phyloP scores from a whole-genome alignment of 2,113 vertebrate genomes.

The Poecile atricapillus region DNA sequence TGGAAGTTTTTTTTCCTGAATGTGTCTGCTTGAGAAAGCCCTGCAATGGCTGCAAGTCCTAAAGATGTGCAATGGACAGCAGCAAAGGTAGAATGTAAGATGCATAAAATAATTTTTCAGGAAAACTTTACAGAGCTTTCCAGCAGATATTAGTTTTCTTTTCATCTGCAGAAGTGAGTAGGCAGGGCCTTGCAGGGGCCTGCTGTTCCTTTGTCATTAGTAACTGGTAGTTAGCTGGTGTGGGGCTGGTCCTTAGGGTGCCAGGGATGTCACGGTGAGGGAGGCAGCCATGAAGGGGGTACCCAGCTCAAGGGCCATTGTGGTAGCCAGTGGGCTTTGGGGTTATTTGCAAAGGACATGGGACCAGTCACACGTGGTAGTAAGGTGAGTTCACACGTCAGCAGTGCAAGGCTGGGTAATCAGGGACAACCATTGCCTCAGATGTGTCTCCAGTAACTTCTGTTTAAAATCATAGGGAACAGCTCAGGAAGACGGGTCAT shows the following conservation, averaged over 20 bases:
- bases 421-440: rapidly evolving
- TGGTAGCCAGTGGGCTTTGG: background rate
- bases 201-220: rapidly evolving
- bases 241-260: background rate
- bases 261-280: rapidly evolving
- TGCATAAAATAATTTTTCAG: background rate
- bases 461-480: background rate
- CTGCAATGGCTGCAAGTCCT: background rate
- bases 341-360: background rate
- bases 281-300: background rate
- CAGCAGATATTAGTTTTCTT: background rate
- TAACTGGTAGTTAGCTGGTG: too few relatives aligned
- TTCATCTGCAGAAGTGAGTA: background rate
- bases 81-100: background rate
- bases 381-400: background rate
- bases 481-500: background rate
- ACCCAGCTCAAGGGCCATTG: background rate
- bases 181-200: background rate
- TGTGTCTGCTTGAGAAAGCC: background rate
- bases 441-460: background rate
- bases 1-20: background rate
- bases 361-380: rapidly evolving
- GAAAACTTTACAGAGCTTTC: background rate
- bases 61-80: background rate
- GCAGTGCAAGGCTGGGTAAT: background rate